Evolutionary conservation across 2,888 invertebrate species (phyloP).

Genomic region (Aromia moschata): DNA sequence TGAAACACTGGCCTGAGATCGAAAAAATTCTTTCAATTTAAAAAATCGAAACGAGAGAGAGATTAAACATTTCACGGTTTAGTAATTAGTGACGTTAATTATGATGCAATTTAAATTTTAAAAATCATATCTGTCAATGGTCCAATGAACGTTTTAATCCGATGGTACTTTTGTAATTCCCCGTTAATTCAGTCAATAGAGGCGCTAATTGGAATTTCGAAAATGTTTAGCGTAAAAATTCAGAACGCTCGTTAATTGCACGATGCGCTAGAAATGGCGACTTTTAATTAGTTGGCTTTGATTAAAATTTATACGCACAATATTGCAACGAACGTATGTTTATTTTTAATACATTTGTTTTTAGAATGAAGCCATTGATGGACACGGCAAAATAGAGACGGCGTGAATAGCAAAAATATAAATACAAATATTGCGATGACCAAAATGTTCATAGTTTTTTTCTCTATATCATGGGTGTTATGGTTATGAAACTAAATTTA

Average conservation of each 20-base stretch:
- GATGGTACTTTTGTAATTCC: constrained; percentile 5
- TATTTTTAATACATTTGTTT: no score
- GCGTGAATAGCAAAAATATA: no score
- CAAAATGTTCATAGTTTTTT: no score
- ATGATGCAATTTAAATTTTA: not conserved
- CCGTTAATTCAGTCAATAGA: constrained; percentile 6
- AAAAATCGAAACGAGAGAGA: no score
- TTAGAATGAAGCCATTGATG: no score
- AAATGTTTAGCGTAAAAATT: constrained; percentile 5
- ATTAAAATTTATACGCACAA: not conserved
- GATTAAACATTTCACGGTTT: not conserved
- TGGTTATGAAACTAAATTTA: no score
- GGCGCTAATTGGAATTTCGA: constrained; percentile 12
- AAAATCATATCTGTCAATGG: constrained; percentile 8
- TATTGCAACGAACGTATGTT: no score
- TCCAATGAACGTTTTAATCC: not conserved
- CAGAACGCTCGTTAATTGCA: constrained; percentile 6
- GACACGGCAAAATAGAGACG: no score
- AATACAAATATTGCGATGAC: no score
- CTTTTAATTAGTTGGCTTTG: not conserved
- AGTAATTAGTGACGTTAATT: not conserved
- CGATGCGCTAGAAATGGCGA: not conserved
- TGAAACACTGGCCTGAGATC: no score
- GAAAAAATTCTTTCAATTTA: no score
- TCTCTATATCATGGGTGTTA: no score